Percentiles rank a stretch among this genome's conserved stretches.
Evolutionary conservation across 2,888 invertebrate genomes (phyloP).

Genomic region (Alviniconcha strummeri): DNA sequence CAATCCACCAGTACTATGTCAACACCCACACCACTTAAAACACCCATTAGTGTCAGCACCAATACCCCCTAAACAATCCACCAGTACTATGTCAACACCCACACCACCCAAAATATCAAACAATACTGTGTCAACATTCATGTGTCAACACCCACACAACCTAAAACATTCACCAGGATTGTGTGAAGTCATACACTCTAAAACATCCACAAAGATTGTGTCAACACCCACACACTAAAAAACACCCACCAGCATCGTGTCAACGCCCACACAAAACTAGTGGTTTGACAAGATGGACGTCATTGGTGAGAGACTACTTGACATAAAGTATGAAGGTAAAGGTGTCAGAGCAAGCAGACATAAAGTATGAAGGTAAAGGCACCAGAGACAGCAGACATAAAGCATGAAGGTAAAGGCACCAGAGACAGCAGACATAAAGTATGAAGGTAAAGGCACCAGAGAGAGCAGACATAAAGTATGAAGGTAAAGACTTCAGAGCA

Average conservation of each 20-base stretch:
- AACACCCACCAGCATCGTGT: not conserved
- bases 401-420: too few relatives aligned
- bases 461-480: too few relatives aligned
- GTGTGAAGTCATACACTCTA: not conserved
- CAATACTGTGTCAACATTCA: not conserved
- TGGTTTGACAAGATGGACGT: too few relatives aligned
- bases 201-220: slow-evolving; percentile 19
- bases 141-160: slow-evolving; percentile 3
- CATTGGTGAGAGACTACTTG: too few relatives aligned
- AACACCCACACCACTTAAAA: not conserved
- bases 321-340: too few relatives aligned
- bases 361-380: too few relatives aligned
- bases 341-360: too few relatives aligned
- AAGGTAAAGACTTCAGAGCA: too few relatives aligned
- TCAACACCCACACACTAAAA: not conserved
- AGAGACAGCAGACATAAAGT: too few relatives aligned
- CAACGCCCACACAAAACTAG: slow-evolving; percentile 4
- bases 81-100: not conserved
- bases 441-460: too few relatives aligned
- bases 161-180: not conserved
- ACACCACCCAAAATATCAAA: not conserved
- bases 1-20: not conserved
- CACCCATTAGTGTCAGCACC: not conserved
- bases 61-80: not conserved
- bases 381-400: too few relatives aligned